Evolutionary conservation across 2,113 vertebrate genomes (phyloP).

Genomic region (Anas platyrhynchos): DNA sequence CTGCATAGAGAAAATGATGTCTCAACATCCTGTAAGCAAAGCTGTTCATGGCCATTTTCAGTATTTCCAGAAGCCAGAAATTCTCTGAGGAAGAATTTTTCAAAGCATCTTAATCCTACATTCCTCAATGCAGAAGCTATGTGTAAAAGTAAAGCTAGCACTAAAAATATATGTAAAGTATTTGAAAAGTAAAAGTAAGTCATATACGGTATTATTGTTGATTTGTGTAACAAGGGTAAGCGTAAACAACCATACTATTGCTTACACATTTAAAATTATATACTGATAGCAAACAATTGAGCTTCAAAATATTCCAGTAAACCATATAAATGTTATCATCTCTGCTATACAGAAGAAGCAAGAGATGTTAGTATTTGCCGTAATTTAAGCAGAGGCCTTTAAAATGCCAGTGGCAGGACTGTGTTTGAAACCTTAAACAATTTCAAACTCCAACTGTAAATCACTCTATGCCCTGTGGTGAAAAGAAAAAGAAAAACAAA

Average conservation of each 20-base stretch:
- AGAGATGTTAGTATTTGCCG: background rate
- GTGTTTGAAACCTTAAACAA: background rate
- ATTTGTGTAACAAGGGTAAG: background rate
- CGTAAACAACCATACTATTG: background rate
- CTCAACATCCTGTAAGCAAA: background rate
- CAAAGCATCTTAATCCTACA: background rate
- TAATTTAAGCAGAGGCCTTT: background rate
- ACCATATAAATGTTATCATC: background rate
- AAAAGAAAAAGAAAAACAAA: background rate
- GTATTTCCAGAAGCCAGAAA: background rate
- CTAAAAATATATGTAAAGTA: background rate
- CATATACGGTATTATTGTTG: background rate
- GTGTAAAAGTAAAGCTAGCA: background rate
- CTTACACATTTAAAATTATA: background rate
- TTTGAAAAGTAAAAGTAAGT: background rate
- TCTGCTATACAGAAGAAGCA: background rate
- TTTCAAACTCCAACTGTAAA: slow-evolving; percentile 12
- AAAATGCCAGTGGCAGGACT: background rate
- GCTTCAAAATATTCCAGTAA: background rate
- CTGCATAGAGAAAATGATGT: background rate
- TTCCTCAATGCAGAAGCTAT: background rate
- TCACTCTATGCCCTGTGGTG: background rate
- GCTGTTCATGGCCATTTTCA: background rate
- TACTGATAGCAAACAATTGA: background rate
- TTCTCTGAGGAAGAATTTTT: background rate